A percentile compares a stretch with the other conserved stretches of the same genome.
phyloP scores from a whole-genome alignment of 1,140 invertebrate genomes.

The Conopomorpha cramerella region DNA sequence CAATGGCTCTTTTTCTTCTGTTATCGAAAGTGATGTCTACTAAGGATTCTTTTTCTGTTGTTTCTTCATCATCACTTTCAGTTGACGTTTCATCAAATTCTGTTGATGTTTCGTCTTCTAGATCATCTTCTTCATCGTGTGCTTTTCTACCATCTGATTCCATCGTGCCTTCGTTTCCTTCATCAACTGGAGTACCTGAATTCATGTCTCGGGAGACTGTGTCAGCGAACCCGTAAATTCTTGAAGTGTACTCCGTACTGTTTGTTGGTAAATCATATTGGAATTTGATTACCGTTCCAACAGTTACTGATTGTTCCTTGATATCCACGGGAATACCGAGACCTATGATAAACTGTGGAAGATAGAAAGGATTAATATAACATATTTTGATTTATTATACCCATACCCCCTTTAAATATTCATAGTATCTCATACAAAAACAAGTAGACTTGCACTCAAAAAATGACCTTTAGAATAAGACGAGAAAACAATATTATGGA shows the following conservation, averaged over 20 bases:
- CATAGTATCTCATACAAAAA: too few species aligned
- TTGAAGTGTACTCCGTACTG: constrained; percentile 62
- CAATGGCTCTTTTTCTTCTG: constrained; percentile 26
- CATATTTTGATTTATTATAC: too few species aligned
- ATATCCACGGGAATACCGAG: constrained; percentile 68
- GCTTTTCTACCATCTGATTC: constrained; percentile 12
- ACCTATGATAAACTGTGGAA: constrained; percentile 70
- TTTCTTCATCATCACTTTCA: constrained; percentile 6
- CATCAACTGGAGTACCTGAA: constrained; percentile 14
- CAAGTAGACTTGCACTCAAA: too few species aligned
- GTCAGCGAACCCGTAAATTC: constrained; percentile 59
- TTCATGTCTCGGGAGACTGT: constrained; percentile 40
- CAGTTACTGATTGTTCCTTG: constrained; percentile 64
- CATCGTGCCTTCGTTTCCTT: constrained; percentile 12
- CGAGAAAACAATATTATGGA: too few species aligned
- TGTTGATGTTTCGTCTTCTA: too few species aligned
- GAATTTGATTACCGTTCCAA: constrained; percentile 68
- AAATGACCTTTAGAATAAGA: too few species aligned
- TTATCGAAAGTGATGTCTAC: constrained; percentile 40
- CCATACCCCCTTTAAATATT: too few species aligned
- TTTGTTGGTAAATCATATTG: constrained; percentile 65
- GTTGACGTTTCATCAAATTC: too few species aligned
- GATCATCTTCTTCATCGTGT: constrained; percentile 11
- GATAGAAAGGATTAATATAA: too few species aligned
- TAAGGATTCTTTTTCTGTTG: constrained; percentile 25